phyloP scores from a whole-genome alignment of 2,113 vertebrate genomes.

The Spermophilus dauricus region DNA sequence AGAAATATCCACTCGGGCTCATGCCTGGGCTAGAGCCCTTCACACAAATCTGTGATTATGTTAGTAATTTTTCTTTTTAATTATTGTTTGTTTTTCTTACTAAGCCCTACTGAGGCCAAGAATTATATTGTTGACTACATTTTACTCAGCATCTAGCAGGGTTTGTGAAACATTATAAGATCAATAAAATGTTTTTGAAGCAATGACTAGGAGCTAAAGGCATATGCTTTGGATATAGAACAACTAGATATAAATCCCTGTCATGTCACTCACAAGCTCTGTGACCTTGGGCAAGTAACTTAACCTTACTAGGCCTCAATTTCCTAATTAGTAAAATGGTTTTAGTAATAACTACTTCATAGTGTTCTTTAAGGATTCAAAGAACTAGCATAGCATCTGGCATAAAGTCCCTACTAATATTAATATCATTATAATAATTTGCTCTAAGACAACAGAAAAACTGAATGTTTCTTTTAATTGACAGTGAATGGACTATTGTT shows the following conservation, averaged over 20 bases:
- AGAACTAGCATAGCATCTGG: not conserved
- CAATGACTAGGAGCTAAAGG: not conserved
- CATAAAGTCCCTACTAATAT: not conserved
- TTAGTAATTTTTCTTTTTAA: not conserved
- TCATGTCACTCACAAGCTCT: not conserved
- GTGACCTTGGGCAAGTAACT: not conserved
- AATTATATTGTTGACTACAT: not conserved
- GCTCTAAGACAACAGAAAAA: not conserved
- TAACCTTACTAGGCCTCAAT: not conserved
- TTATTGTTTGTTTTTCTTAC: not conserved
- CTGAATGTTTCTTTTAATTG: not conserved
- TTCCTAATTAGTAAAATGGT: not conserved
- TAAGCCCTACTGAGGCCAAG: not conserved
- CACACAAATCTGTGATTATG: not conserved
- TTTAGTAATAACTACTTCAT: not conserved
- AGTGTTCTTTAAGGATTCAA: not conserved
- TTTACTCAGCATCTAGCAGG: not conserved
- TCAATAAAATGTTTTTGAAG: not conserved
- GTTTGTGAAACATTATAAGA: not conserved
- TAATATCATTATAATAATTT: not conserved
- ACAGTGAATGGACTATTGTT: not conserved
- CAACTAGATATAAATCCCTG: not conserved
- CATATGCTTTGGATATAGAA: not conserved
- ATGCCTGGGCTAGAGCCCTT: not conserved
- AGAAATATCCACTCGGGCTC: not conserved